Percentiles rank a stretch among this genome's conserved stretches.
Conservation (phyloP, 2,113 vertebrate genomes). For the Thalassarche chlororhynchos region DNA sequence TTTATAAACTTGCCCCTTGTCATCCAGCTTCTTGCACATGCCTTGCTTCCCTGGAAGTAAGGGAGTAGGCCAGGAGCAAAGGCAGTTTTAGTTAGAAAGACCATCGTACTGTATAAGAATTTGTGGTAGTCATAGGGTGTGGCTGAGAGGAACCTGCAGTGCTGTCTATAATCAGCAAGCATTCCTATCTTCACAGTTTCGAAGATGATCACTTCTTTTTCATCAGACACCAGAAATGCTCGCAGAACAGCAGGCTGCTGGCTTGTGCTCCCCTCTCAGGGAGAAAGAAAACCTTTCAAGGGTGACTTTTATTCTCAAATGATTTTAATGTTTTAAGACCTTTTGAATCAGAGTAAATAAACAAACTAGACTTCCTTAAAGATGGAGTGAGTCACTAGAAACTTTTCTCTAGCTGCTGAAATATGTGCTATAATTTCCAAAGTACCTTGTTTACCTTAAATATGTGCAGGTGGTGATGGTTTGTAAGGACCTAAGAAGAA, state of each 20-base stretch:
- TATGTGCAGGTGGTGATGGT: not conserved
- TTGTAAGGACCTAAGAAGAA: not conserved
- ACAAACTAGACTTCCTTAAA: not conserved
- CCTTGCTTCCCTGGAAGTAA: not conserved
- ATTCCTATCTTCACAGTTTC: not conserved
- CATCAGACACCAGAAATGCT: not conserved
- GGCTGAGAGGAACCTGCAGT: not conserved
- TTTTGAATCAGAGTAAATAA: not conserved
- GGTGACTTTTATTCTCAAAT: not conserved
- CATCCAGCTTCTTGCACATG: not conserved
- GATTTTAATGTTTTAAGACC: not conserved
- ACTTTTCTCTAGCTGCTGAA: not conserved
- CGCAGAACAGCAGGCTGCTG: not conserved
- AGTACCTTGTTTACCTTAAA: not conserved
- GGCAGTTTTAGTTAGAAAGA: not conserved
- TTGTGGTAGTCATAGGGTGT: fast-evolving
- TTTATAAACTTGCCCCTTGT: not conserved
- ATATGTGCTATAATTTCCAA: not conserved
- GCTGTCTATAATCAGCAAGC: not conserved
- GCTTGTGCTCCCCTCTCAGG: not conserved
- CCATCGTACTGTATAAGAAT: not conserved
- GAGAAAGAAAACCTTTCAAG: not conserved
- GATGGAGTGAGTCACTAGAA: not conserved
- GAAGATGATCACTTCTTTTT: not conserved
- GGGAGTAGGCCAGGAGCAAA: not conserved